Percentiles rank a stretch among this genome's conserved stretches.
phyloP scores from a whole-genome alignment of 2,797 vertebrate species.

The Rhinichthys osculus region DNA sequence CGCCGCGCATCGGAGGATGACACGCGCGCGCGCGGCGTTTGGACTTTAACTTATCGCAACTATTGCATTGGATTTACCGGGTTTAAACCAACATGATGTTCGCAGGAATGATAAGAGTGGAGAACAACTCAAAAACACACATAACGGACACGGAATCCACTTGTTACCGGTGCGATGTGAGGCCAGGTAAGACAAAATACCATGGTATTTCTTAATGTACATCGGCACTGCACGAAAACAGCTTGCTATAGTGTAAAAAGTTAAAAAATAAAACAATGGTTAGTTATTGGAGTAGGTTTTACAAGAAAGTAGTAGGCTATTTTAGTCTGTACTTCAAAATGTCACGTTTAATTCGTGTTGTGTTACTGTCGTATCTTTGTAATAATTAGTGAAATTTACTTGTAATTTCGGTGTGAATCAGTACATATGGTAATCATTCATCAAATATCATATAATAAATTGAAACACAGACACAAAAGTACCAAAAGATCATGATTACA shows the following conservation, averaged over 20 bases:
- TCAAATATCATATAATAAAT: background rate
- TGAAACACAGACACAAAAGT: background rate
- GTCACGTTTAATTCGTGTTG: background rate
- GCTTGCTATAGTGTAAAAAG: too few species aligned
- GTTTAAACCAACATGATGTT: conserved; percentile 71
- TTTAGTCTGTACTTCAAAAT: background rate
- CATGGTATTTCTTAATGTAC: background rate
- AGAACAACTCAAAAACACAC: conserved; percentile 43
- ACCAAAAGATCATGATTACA: background rate
- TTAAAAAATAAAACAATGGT: background rate
- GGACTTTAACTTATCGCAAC: background rate
- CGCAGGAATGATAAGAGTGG: conserved; percentile 76
- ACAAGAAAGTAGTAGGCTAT: background rate
- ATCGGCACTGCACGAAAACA: background rate
- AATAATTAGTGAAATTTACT: background rate
- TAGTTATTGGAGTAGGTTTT: background rate
- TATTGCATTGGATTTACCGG: conserved; percentile 6
- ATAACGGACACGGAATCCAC: conserved; percentile 42
- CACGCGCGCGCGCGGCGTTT: background rate
- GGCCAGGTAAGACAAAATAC: conserved; percentile 68
- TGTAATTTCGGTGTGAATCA: background rate
- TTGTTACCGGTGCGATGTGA: conserved; percentile 59
- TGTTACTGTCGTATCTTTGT: background rate
- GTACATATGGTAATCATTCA: background rate
- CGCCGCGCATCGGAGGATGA: background rate